These are phyloP conservation scores for Drosophila rufa DNA, from an alignment of 1,140 invertebrate genomes.

Conservation along the genomic window DNA sequence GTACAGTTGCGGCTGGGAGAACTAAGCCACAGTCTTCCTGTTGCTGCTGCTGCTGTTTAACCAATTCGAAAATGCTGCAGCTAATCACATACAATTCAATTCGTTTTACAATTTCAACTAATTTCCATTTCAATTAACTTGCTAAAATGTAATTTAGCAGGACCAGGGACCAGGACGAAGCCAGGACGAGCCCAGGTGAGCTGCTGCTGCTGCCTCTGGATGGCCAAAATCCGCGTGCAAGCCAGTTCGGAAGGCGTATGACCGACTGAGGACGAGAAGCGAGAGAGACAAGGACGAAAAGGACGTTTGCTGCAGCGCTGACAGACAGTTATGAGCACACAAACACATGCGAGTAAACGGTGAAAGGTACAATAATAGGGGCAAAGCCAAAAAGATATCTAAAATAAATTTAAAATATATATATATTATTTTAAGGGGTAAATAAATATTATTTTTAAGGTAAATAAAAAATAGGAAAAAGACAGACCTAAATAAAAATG, in stretches of 20 bases:
- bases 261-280: conserved; percentile 33
- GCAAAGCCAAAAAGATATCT: fast-evolving
- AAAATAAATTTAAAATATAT: too few relatives aligned
- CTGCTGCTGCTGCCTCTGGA: conserved; percentile 19
- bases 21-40: conserved; percentile 11
- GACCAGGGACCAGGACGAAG: conserved; percentile 20
- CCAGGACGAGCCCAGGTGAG: conserved; percentile 18
- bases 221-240: conserved; percentile 61
- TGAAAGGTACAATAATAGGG: background rate
- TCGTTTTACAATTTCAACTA: conserved; percentile 85
- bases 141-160: conserved; percentile 85
- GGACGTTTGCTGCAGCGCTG: conserved; percentile 35
- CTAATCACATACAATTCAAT: conserved; percentile 85
- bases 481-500: too few relatives aligned
- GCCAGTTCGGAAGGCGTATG: conserved; percentile 35
- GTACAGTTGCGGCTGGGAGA: conserved; percentile 19
- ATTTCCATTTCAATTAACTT: conserved; percentile 85
- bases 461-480: background rate
- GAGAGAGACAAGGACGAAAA: conserved; percentile 33
- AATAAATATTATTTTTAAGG: background rate
- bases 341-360: conserved; percentile 8
- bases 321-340: conserved; percentile 31
- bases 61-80: conserved; percentile 81
- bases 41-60: conserved; percentile 53
- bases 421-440: background rate